Evolutionary conservation across 2,797 vertebrate genomes (phyloP), one percentile per base, ranked within the genome.

Genomic region (Atherinosoma microstoma): DNA sequence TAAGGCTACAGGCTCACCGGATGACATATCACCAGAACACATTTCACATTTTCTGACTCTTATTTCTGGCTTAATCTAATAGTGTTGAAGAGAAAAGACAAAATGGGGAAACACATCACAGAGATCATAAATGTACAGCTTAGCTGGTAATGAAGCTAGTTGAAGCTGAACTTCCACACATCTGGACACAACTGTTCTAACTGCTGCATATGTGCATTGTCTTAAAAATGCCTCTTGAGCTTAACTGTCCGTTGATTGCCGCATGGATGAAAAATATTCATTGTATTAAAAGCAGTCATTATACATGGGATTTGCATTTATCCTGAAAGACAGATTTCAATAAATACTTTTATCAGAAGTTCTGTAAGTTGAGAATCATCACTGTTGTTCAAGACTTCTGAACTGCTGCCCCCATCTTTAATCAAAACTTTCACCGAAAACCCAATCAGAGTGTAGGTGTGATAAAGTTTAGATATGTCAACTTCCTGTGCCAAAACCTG

Each of bases 21-120:
- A 57, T 80, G 72, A 73, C 67, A 76, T 70, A 53, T 54, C 56
- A 34, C 35, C 35, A 58, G 47, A 56, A 45, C 58, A 45, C 6
- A 32, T 67, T 80, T 64, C 36, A 54, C 6, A 57, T 65, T 73
- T 64, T 65, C 16, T 36, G 36, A 67, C 12, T 35, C 13, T 56
- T 64, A 24, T 64, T 54, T 64, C 47, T 3, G 53, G 30, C 38
- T 72, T 42, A 58, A 62, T 51, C 27, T 56, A 22, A 38, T 22
- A 77, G 45, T 47, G 2, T 3, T 20, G n/a, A 56, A 62, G 36
- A 54, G n/a, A 2, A 58, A 8, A 16, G 6, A 15, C 12, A 35
- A 64, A 66, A 67, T 27, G 49, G 3, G 6, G 2, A 20, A 54
- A 16, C 15, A 45, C n/a, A 9, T 27, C n/a, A 9, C 4, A 45